Conservation (phyloP, 2,113 vertebrate genomes). For the Corvus cornix region DNA sequence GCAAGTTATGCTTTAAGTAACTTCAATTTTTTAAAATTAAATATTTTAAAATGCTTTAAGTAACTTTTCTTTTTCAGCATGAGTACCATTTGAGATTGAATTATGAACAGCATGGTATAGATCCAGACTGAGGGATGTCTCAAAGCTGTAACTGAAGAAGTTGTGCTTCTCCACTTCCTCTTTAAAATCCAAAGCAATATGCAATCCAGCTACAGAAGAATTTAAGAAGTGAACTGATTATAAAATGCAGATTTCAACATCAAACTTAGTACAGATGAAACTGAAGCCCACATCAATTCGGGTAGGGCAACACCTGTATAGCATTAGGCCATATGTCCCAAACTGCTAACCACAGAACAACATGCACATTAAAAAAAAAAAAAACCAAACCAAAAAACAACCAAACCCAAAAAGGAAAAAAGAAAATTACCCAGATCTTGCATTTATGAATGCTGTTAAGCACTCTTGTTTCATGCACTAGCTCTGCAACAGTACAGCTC, state of each 20-base stretch:
- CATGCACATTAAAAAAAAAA: not conserved
- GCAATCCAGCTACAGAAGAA: not conserved
- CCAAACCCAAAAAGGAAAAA: no score
- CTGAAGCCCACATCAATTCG: not conserved
- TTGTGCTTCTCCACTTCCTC: not conserved
- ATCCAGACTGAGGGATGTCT: not conserved
- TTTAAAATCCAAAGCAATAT: not conserved
- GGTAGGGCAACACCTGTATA: not conserved
- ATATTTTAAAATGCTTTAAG: not conserved
- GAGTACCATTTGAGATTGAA: not conserved
- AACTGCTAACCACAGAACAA: not conserved
- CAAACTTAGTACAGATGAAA: not conserved
- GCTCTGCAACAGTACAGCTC: not conserved
- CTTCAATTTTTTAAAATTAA: no score
- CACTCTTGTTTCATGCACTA: not conserved
- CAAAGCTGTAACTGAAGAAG: not conserved
- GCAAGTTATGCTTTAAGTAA: not conserved
- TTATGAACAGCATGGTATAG: not conserved
- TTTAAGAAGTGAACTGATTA: accelerated
- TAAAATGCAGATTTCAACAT: not conserved
- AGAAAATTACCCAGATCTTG: not conserved
- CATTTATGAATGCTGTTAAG: not conserved
- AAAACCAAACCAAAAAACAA: not conserved
- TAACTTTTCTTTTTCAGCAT: not conserved
- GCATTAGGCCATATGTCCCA: accelerated